phyloP scores from a whole-genome alignment of 1,140 invertebrate species.

The Saccostrea cuccullata region DNA sequence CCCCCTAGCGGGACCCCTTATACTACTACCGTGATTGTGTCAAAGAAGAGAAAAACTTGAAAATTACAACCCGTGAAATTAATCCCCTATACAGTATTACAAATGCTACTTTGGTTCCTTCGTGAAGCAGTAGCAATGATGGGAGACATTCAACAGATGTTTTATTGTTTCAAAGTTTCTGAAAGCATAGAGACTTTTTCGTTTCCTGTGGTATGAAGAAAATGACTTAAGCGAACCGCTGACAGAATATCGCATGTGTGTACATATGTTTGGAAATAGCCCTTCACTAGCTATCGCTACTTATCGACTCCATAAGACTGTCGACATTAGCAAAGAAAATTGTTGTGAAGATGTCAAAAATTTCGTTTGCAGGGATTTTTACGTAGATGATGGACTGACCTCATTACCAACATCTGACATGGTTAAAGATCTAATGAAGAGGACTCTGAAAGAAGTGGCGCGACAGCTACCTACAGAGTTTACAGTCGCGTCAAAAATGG shows the following conservation, averaged over 20 bases:
- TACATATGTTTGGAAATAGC: conserved; percentile 10
- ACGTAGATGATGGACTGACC: conserved; percentile 6
- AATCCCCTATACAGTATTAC: no score
- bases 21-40: no score
- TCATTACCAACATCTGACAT: conserved; percentile 37
- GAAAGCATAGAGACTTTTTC: conserved; percentile 48
- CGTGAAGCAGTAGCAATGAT: no score
- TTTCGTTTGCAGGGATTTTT: not conserved
- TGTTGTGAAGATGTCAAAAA: not conserved
- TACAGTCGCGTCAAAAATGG: no score
- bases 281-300: not conserved
- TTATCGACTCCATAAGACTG: not conserved
- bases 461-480: no score
- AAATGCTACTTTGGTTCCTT: no score
- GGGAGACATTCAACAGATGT: conserved; percentile 57
- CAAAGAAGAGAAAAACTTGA: no score
- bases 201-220: conserved; percentile 55
- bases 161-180: conserved; percentile 49
- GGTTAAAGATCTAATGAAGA: conserved; percentile 38
- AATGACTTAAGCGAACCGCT: not conserved
- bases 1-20: no score
- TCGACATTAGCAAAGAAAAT: not conserved
- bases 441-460: not conserved
- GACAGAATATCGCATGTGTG: not conserved
- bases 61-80: no score